A percentile compares a stretch with the other conserved stretches of the same genome.
These are phyloP conservation scores for Euglossa dilemma DNA, from an alignment of 1,140 invertebrate species.

Conservation along the genomic window DNA sequence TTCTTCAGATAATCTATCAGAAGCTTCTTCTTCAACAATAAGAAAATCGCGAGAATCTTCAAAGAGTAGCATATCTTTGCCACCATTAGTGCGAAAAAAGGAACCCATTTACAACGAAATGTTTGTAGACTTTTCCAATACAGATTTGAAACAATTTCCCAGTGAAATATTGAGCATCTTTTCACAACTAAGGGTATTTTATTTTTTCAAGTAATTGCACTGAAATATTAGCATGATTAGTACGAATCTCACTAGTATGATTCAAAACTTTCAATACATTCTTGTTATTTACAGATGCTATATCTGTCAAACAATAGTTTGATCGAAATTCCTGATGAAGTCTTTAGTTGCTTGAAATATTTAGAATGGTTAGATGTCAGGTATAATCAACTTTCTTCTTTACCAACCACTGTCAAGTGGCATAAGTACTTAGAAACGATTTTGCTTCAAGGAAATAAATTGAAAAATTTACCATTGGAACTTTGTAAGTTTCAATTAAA, in stretches of 20 bases:
- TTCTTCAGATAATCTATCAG: slow-evolving; percentile 47
- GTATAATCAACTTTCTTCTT: slow-evolving; percentile 81
- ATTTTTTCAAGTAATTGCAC: background rate
- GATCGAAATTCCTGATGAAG: slow-evolving; percentile 79
- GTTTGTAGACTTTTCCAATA: slow-evolving; percentile 65
- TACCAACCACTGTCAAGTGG: slow-evolving; percentile 82
- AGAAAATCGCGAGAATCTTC: slow-evolving; percentile 36
- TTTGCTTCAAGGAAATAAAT: slow-evolving; percentile 83
- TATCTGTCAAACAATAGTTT: slow-evolving; percentile 84
- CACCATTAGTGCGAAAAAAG: slow-evolving; percentile 29
- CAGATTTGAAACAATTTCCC: slow-evolving; percentile 63
- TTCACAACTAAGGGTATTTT: slow-evolving; percentile 62
- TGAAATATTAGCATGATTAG: background rate
- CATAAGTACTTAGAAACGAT: slow-evolving; percentile 83
- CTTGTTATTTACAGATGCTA: slow-evolving; percentile 79
- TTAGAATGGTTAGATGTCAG: slow-evolving; percentile 84
- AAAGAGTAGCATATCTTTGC: background rate
- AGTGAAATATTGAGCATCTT: slow-evolving; percentile 60
- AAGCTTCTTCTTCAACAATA: slow-evolving; percentile 34
- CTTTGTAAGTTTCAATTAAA: slow-evolving; percentile 76
- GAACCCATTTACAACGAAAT: slow-evolving; percentile 49
- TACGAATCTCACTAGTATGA: background rate
- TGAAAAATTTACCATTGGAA: slow-evolving; percentile 83
- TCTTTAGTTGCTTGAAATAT: slow-evolving; percentile 81
- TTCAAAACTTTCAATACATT: slow-evolving; percentile 15